Evolutionary conservation across 2,797 vertebrate genomes (phyloP), one percentile per base, ranked within the genome.

Genomic region (Phyllotis vaccarum): DNA sequence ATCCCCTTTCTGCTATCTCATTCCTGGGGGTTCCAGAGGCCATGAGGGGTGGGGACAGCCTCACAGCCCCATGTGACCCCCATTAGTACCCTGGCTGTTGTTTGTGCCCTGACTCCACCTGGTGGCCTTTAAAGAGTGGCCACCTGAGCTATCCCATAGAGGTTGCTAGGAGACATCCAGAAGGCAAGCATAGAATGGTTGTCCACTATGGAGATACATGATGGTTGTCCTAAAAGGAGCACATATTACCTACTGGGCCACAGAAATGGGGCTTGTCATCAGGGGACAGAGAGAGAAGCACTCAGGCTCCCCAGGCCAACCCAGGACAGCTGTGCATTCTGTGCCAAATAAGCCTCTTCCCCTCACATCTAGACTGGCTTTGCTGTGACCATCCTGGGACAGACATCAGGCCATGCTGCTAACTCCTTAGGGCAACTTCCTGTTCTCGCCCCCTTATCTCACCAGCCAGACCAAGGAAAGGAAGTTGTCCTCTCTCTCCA

Each of bases 361-460:
- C 31, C 22, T 54, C 0, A 13, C n/a, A 11, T 13, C 52, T 34
- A 27, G 19, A 54, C 60, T 85, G n/a, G 19, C n/a, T 74, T n/a
- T 40, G 76, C 64, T 12, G n/a, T 19, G 74, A 24, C 1, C 9
- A 10, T 80, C 19, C 60, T 56, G 29, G 31, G 75, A n/a, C n/a
- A n/a, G 81, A 27, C 74, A 75, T 11, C 7, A 11, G 60, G 76
- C 56, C 75, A 2, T 24, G 92, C 94, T 76, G 27, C 93, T 75
- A 27, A 31, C 86, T 70, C 75, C 93, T 86, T 88, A 91, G 93
- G 86, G 90, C 96, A 96, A 95, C 94, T 97, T 96, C 97, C 97
- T 93, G 93, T 82, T 92, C 89, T 92, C 66, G 81, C 62, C 94
- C 79, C 79, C 83, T 95, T 97, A 96, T 97, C 97, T 96, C 82